Percentiles rank a stretch among this genome's conserved stretches.
These are phyloP conservation scores for Tenodera sinensis DNA, from an alignment of 2,888 invertebrate species.

Conservation along the genomic window DNA sequence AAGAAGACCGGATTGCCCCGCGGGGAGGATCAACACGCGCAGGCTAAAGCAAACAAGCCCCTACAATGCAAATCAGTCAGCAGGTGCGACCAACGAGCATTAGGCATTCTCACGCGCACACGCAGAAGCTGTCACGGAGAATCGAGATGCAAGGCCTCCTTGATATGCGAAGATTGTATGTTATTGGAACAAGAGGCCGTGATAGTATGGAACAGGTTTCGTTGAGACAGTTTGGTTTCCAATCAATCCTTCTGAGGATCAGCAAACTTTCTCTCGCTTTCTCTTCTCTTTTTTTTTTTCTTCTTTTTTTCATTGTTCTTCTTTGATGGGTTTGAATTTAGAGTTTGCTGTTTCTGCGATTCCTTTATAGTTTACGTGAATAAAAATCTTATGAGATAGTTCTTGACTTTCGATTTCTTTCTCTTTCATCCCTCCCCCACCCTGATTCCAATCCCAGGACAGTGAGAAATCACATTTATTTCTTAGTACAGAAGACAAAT, in stretches of 20 bases:
- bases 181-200: background rate
- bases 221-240: background rate
- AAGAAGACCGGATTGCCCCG: background rate
- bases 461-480: constrained; percentile 5
- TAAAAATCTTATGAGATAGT: background rate
- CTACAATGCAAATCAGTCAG: background rate
- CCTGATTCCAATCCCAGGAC: background rate
- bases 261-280: background rate
- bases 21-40: background rate
- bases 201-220: background rate
- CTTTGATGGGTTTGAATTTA: constrained; percentile 14
- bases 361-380: constrained; percentile 12
- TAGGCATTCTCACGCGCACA: background rate
- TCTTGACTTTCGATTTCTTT: background rate
- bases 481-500: constrained; percentile 2
- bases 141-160: background rate
- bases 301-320: background rate
- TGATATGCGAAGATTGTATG: constrained; percentile 18
- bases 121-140: background rate
- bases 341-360: background rate
- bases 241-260: background rate
- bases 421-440: background rate
- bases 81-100: constrained; percentile 10
- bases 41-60: background rate
- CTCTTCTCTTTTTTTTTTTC: background rate